Evolutionary conservation across 1,140 invertebrate genomes (phyloP).

Genomic region (Procambarus virginalis): DNA sequence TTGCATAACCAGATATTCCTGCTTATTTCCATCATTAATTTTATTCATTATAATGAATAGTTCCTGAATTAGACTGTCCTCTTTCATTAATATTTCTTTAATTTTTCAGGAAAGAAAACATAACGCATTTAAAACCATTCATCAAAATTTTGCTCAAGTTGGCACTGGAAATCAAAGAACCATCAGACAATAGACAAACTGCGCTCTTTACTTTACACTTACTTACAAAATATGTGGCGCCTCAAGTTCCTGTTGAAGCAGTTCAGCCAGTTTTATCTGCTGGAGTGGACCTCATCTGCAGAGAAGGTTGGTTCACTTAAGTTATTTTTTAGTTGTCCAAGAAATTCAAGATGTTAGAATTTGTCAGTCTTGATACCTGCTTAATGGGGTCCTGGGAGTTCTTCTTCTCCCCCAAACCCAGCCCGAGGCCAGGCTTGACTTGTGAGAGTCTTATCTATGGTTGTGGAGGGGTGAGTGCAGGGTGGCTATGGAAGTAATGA

Average conservation of each 20-base stretch:
- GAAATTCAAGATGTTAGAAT: too few species aligned
- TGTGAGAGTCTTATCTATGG: too few species aligned
- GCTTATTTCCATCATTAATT: too few species aligned
- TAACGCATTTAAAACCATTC: not conserved
- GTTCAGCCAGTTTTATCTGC: not conserved
- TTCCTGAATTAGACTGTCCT: not conserved
- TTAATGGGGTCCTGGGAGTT: too few species aligned
- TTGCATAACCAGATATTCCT: too few species aligned
- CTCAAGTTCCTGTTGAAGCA: not conserved
- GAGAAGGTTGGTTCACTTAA: slow-evolving; percentile 6
- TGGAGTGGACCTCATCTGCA: slow-evolving; percentile 4
- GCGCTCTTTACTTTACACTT: slow-evolving; percentile 22
- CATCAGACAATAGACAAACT: slow-evolving; percentile 26
- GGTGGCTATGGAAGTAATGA: too few species aligned
- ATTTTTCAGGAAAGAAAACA: slow-evolving; percentile 5
- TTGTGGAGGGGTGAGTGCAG: too few species aligned
- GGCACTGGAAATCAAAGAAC: not conserved
- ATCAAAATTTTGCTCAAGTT: slow-evolving; percentile 2
- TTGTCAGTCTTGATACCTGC: too few species aligned
- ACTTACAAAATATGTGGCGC: not conserved
- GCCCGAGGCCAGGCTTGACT: too few species aligned
- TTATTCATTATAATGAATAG: not conserved
- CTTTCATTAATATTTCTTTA: not conserved
- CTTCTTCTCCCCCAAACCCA: too few species aligned
- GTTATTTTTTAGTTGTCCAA: not conserved